phyloP scores from a whole-genome alignment of 2,797 vertebrate genomes.

The Sciaenops ocellatus region DNA sequence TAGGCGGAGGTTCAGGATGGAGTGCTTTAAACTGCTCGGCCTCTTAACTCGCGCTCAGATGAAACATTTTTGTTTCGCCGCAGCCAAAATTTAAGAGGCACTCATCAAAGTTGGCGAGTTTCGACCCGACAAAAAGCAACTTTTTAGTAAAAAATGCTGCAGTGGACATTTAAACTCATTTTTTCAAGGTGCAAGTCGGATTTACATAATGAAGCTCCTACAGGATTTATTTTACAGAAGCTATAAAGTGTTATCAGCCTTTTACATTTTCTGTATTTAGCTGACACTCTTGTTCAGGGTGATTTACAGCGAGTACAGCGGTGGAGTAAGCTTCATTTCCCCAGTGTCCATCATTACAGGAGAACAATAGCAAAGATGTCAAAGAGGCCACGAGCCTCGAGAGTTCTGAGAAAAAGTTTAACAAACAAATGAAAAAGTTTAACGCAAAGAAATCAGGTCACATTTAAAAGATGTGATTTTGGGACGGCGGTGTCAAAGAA shows the following conservation, averaged over 20 bases:
- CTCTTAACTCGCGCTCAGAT: background rate
- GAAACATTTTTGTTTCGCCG: background rate
- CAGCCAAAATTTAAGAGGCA: background rate
- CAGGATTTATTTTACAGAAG: constrained; percentile 5
- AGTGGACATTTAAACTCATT: constrained; percentile 3
- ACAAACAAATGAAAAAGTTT: background rate
- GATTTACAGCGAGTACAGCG: constrained; percentile 1
- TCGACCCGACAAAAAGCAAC: background rate
- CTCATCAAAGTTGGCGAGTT: constrained; percentile 1
- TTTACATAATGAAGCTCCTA: constrained; percentile 44
- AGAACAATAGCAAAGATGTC: background rate
- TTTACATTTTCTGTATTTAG: background rate
- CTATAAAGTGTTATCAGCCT: constrained; percentile 18
- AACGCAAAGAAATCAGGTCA: background rate
- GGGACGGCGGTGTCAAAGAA: background rate
- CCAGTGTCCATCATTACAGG: background rate
- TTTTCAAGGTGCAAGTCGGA: background rate
- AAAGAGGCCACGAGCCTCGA: background rate
- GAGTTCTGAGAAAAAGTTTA: background rate
- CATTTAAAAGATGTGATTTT: background rate
- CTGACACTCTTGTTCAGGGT: background rate
- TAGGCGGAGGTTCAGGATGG: constrained; percentile 19
- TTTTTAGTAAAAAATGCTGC: constrained; percentile 11
- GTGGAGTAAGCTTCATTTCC: background rate
- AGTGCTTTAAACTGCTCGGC: background rate